Base-by-base conservation (phyloP, 2,113 vertebrate genomes). In the Glaucidium brasilianum region DNA sequence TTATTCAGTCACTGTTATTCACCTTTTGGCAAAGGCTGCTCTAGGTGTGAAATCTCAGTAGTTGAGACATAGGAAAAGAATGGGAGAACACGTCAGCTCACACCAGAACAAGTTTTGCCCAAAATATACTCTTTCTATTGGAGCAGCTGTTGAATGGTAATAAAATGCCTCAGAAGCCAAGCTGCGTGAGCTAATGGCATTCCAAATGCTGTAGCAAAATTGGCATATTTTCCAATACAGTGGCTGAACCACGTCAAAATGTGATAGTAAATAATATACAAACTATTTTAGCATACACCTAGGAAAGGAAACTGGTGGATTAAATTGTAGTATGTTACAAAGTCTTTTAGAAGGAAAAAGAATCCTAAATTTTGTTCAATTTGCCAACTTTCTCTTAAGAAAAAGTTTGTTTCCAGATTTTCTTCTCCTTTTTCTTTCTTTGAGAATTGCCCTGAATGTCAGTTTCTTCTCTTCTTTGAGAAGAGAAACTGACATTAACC, bases 131-230 rank as follows among this genome's bases (percentile, higher is more conserved):
- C 29, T 49, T 62, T 87, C 18, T 50, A 64, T 21, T 43, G 53
- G 30, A 72, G n/a, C 34, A 29, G 32, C 35, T 72, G 8, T 64
- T 76, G 59, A 27, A 45, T 59, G n/a, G 79, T 47, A 77, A 19
- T 12, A 29, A 85, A 62, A 26, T 50, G 41, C 26, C 30, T 74
- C 35, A 56, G 76, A 83, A 86, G 10, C 27, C n/a, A 80, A n/a
- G 19, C 4, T 0, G 0, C 3, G 12, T 43, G 52, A 60, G 22
- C 11, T 56, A 12, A 8, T 37, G 13, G 9, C 41, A 8, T 35
- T 75, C 21, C 39, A 80, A 72, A 56, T 43, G 83, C 58, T 58
- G 4, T 13, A 66, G 52, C 43, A 73, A 58, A 91, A 60, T 6
- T 11, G n/a, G 27, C 47, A 55, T 2, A 2, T 39, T 63, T 68